Evolutionary conservation across 2,113 vertebrate genomes (phyloP).

Genomic region (Proterorhinus semilunaris): DNA sequence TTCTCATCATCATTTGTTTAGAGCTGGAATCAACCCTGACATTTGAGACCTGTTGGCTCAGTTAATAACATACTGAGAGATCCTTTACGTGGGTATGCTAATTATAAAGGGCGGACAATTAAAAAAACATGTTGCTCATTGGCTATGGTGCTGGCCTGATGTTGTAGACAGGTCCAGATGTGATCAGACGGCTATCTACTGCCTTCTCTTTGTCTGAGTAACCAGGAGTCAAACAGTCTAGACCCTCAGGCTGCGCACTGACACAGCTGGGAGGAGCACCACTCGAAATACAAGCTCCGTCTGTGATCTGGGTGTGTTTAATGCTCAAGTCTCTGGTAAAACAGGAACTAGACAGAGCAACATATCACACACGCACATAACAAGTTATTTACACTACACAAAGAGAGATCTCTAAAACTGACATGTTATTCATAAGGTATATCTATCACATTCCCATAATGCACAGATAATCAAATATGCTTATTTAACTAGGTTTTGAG

Average conservation of each 20-base stretch:
- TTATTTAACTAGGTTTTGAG: too few relatives aligned
- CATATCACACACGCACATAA: slow-evolving; percentile 2
- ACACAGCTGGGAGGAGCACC: slow-evolving; percentile 39
- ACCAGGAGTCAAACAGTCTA: slow-evolving; percentile 57
- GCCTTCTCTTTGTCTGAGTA: slow-evolving; percentile 27
- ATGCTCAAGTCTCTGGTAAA: slow-evolving; percentile 16
- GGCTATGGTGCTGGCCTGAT: not conserved
- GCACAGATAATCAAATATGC: too few relatives aligned
- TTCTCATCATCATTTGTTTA: too few relatives aligned
- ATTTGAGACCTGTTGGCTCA: not conserved
- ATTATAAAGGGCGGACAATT: not conserved
- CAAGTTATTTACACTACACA: slow-evolving; percentile 11
- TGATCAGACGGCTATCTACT: slow-evolving; percentile 21
- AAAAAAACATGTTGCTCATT: not conserved
- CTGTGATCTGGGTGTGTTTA: slow-evolving; percentile 14
- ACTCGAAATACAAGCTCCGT: slow-evolving; percentile 14
- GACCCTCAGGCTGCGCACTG: slow-evolving; percentile 49
- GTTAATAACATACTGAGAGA: not conserved
- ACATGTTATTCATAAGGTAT: too few relatives aligned
- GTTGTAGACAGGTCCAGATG: slow-evolving; percentile 28
- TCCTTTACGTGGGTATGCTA: not conserved
- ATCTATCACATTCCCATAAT: too few relatives aligned
- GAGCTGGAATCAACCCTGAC: not conserved
- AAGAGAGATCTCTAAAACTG: too few relatives aligned
- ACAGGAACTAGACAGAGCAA: slow-evolving; percentile 27